Evolutionary conservation across 2,888 invertebrate genomes (phyloP), one percentile per base, ranked within the genome.

Genomic region (Dicroscelio sp.): DNA sequence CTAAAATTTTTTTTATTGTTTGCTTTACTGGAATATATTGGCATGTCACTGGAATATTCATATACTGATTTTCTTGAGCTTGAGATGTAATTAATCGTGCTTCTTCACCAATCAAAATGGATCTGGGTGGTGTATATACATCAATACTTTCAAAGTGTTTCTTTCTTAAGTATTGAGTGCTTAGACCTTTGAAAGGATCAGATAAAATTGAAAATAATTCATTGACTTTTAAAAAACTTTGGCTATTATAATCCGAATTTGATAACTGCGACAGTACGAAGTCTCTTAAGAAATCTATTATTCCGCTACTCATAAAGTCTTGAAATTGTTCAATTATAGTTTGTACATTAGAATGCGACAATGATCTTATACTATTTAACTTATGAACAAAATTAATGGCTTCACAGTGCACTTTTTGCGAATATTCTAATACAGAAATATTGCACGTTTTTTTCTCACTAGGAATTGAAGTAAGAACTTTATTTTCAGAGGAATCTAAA

Each of bases 21-120:
- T 31, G 30, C 31, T 60, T 63, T 30, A 83, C 31, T 38, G 73
- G 63, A 55, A 83, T 73, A 55, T 73, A 83, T 38, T 83, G 83
- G 27, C 43, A 38, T 73, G 55, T 75, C 20, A 75, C 58, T 8
- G 55, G 23, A n/a, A 58, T 33, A 55, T 55, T 75, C 58, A 33
- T 31, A 75, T 73, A 73, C 27, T 27, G 8, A 17, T 20, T 27
- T 33, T 65, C 33, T 8, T 65, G 12, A 3, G 25, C 38, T n/a
- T 23, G 67, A 38, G 67, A 69, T 38, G 6, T 35, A 3, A 12
- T 69, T 14, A 35, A 20, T 14, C 12, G 67, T 2, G 30, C 30
- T 14, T 38, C 67, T 38, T 69, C 67, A 69, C 27, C 25, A 38
- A 69, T 69, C 12, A 69, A 38, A 38, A 69, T 23, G 17, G 33